phyloP scores from a whole-genome alignment of 2,113 vertebrate genomes.

The Podilymbus podiceps region DNA sequence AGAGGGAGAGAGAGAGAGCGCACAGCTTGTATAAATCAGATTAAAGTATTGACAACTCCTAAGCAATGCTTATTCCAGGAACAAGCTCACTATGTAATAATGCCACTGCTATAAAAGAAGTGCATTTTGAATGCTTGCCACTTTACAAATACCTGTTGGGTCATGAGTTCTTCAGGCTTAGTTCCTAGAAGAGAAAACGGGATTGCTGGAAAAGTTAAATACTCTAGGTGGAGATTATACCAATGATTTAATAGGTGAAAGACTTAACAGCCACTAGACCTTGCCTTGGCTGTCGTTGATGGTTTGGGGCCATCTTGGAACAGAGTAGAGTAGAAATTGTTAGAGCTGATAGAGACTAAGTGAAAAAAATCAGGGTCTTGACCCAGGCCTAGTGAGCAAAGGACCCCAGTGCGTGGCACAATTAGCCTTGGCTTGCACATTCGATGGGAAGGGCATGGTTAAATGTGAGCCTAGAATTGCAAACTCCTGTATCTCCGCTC shows the following conservation, averaged over 20 bases:
- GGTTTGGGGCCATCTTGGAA: neutral
- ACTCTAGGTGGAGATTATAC: neutral
- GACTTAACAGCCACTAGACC: neutral
- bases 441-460: neutral
- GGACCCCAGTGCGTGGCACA: neutral
- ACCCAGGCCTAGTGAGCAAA: neutral
- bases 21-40: constrained; percentile 37
- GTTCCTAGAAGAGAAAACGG: constrained; percentile 5
- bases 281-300: neutral
- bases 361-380: neutral
- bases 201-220: constrained; percentile 5
- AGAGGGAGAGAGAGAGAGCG: neutral
- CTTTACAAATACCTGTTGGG: neutral
- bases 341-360: neutral
- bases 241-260: neutral
- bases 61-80: constrained; percentile 42
- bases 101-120: neutral
- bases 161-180: constrained; percentile 11
- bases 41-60: constrained; percentile 54
- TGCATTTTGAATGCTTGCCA: neutral
- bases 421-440: neutral
- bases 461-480: neutral
- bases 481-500: neutral
- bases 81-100: constrained; percentile 22
- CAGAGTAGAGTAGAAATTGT: neutral